Conservation (phyloP, 2,113 vertebrate species). For the Ptyas mucosa region DNA sequence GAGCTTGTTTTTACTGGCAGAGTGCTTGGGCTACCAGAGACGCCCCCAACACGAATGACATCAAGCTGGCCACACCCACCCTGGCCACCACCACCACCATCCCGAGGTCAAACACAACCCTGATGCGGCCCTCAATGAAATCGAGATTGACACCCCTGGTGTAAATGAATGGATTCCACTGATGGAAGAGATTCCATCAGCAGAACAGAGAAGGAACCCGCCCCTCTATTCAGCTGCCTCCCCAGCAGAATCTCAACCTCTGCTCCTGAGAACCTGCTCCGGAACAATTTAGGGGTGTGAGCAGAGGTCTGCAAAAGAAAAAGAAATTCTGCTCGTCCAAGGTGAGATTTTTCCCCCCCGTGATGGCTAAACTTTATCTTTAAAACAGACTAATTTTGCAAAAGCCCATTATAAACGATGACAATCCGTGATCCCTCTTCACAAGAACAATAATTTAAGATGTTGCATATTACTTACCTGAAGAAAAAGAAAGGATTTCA, state of each 20-base stretch:
- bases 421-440: not conserved
- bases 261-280: not conserved
- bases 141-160: no score
- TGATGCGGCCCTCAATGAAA: no score
- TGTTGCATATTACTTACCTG: conserved; percentile 61
- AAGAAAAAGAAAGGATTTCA: conserved; percentile 74
- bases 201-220: not conserved
- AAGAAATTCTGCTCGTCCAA: not conserved
- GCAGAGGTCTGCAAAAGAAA: not conserved
- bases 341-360: not conserved
- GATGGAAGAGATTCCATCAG: not conserved
- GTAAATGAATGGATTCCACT: not conserved
- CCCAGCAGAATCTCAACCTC: not conserved
- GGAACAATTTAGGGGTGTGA: not conserved
- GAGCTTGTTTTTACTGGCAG: no score
- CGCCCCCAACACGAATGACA: no score
- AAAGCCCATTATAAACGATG: not conserved
- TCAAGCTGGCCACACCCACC: no score
- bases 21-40: no score
- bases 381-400: not conserved
- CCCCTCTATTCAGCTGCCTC: not conserved
- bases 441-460: not conserved
- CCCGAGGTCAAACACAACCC: no score
- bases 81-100: no score
- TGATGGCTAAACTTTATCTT: not conserved